Conservation (phyloP, 1,140 invertebrate genomes). For the Laodelphax striatellus region DNA sequence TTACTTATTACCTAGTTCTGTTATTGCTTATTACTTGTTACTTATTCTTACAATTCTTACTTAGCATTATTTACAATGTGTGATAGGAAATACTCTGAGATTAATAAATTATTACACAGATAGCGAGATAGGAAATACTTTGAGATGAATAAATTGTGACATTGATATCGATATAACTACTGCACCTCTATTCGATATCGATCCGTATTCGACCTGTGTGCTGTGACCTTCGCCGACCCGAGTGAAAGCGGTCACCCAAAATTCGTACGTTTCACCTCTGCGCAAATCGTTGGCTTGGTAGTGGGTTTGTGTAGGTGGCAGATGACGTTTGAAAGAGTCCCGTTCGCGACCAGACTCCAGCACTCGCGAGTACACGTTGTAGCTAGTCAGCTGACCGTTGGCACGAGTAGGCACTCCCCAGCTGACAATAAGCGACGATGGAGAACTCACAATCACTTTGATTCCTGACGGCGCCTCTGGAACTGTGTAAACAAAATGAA, state of each 20-base stretch:
- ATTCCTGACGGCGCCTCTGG: conserved; percentile 36
- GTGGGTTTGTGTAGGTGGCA: conserved; percentile 23
- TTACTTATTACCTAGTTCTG: no score
- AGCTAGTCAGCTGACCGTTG: conserved; percentile 39
- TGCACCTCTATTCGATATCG: conserved; percentile 2
- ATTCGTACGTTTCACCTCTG: conserved; percentile 32
- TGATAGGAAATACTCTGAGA: no score
- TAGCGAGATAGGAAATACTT: no score
- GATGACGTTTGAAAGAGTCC: conserved; percentile 21
- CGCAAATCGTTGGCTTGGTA: conserved; percentile 32
- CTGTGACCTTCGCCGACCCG: conserved; percentile 30
- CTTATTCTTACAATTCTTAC: no score
- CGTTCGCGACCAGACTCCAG: conserved; percentile 34
- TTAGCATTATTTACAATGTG: no score
- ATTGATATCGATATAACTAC: not conserved
- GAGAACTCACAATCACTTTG: conserved; percentile 33
- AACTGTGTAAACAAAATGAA: conserved; percentile 30
- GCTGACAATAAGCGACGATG: conserved; percentile 32
- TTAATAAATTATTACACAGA: no score
- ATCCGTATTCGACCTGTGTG: conserved; percentile 13
- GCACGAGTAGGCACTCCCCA: conserved; percentile 36
- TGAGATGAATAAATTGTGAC: no score
- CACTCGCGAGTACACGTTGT: conserved; percentile 32
- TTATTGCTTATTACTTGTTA: no score
- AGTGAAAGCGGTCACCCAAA: conserved; percentile 36